A percentile compares a stretch with the other conserved stretches of the same genome.
phyloP scores from a whole-genome alignment of 2,888 invertebrate species.

The Hoplodrina ambigua region DNA sequence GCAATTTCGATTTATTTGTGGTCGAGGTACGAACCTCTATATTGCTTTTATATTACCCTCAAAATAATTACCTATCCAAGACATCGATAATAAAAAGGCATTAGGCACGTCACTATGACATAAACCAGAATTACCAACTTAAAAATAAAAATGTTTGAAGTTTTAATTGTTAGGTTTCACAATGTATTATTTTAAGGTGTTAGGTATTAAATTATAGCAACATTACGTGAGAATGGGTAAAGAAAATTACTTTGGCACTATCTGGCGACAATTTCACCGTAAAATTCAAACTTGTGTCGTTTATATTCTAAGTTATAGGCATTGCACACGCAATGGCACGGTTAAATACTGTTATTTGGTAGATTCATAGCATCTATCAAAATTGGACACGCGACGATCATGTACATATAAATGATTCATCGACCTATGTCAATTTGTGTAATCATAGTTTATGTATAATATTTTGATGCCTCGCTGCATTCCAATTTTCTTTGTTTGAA shows the following conservation, averaged over 20 bases:
- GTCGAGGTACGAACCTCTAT: conserved; percentile 67
- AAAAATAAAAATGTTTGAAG: conserved; percentile 24
- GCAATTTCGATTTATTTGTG: conserved; percentile 80
- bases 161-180: conserved; percentile 33
- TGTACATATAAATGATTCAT: conserved; percentile 59
- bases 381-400: conserved; percentile 62
- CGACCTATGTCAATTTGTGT: conserved; percentile 51
- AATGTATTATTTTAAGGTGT: conserved; percentile 47
- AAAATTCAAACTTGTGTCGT: conserved; percentile 66
- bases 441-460: conserved; percentile 50
- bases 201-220: conserved; percentile 58
- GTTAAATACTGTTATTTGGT: conserved; percentile 61
- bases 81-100: conserved; percentile 60
- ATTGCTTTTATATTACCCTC: conserved; percentile 70
- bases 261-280: conserved; percentile 63
- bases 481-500: conserved; percentile 35
- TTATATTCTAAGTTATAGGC: conserved; percentile 59
- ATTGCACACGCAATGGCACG: conserved; percentile 55
- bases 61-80: conserved; percentile 64
- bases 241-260: conserved; percentile 62
- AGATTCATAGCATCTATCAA: conserved; percentile 55
- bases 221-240: conserved; percentile 55
- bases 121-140: conserved; percentile 22
- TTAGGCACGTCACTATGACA: conserved; percentile 49
- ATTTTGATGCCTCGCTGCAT: conserved; percentile 40